Evolutionary conservation across 2,888 invertebrate species (phyloP).

Genomic region (Tiphia femorata): DNA sequence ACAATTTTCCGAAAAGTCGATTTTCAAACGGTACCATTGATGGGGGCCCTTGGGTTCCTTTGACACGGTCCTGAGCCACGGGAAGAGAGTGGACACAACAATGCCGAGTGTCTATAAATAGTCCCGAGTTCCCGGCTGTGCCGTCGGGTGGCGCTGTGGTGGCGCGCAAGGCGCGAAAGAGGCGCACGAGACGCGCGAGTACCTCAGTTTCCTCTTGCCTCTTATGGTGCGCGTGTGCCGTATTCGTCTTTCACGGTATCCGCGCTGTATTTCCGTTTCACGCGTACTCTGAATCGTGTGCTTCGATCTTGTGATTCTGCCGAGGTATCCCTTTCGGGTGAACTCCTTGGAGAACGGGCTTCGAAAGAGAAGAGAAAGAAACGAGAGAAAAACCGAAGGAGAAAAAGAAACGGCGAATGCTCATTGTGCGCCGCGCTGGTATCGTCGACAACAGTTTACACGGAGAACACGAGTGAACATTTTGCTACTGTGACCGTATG

Average conservation of each 20-base stretch:
- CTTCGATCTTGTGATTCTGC: no score
- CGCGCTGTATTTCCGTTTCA: not conserved
- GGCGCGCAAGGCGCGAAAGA: conserved; percentile 16
- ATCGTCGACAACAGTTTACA: no score
- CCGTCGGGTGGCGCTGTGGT: conserved; percentile 8
- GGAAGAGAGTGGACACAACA: conserved; percentile 35
- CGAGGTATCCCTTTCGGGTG: no score
- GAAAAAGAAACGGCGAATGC: not conserved
- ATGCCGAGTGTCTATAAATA: conserved; percentile 48
- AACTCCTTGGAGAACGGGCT: no score
- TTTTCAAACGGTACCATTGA: no score
- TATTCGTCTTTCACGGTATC: not conserved
- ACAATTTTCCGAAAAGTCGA: no score
- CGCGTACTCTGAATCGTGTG: not conserved
- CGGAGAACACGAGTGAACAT: no score
- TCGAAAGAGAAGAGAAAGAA: not conserved
- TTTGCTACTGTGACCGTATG: no score
- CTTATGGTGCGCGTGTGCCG: not conserved
- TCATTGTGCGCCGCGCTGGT: no score
- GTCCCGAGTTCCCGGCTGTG: conserved; percentile 16
- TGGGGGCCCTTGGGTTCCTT: no score
- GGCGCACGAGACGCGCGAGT: conserved; percentile 7
- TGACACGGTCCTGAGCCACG: conserved; percentile 6
- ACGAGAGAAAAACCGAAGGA: not conserved
- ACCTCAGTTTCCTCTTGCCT: conserved; percentile 19